Conservation (phyloP, 2,797 vertebrate genomes). For the Sciurus carolinensis region DNA sequence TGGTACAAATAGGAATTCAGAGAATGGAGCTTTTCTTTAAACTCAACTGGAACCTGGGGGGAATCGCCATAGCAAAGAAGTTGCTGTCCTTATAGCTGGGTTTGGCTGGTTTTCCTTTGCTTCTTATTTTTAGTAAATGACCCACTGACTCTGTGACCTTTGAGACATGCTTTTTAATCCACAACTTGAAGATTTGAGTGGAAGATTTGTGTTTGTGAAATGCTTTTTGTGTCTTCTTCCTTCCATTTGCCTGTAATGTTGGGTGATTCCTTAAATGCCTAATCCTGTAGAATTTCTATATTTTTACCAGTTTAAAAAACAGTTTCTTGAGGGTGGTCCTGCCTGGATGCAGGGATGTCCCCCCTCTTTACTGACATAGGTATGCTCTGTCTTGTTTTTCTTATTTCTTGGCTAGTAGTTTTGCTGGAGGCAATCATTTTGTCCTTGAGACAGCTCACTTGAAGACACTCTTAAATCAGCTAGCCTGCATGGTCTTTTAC, state of each 20-base stretch:
- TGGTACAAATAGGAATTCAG: not conserved
- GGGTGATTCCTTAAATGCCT: not conserved
- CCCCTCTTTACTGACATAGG: not conserved
- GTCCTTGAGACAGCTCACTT: not conserved
- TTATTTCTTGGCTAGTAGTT: not conserved
- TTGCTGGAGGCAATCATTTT: not conserved
- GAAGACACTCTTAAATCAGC: not conserved
- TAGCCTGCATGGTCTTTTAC: not conserved
- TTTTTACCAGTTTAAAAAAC: slow-evolving; percentile 6
- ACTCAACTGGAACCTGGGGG: not conserved
- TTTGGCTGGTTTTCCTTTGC: slow-evolving; percentile 15
- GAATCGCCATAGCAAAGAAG: not conserved
- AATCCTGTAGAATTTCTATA: not conserved
- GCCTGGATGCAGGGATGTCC: not conserved
- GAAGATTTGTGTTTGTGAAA: slow-evolving; percentile 24
- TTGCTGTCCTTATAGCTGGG: not conserved
- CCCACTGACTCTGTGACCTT: slow-evolving; percentile 66
- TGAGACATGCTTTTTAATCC: slow-evolving; percentile 41
- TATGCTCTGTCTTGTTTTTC: not conserved
- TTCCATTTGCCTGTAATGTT: not conserved
- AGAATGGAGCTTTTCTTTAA: not conserved
- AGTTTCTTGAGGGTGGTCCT: not conserved
- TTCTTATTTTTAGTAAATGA: slow-evolving; percentile 70
- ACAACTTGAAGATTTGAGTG: not conserved
- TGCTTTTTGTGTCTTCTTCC: not conserved